These are phyloP conservation scores for Polydrusus cervinus DNA, from an alignment of 2,888 invertebrate genomes.

Conservation along the genomic window DNA sequence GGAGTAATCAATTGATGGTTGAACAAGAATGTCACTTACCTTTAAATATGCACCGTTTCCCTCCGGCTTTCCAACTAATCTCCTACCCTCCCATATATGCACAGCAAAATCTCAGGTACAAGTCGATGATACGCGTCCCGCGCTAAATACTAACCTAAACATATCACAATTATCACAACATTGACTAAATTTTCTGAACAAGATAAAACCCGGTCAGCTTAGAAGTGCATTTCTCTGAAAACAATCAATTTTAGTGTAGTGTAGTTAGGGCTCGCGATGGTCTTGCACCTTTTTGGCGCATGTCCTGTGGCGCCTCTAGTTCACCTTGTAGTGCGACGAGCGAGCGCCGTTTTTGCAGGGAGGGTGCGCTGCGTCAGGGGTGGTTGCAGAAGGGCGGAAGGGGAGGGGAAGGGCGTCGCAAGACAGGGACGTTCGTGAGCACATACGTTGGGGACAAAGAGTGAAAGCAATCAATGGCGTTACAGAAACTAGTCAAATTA, in stretches of 20 bases:
- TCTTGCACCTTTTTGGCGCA: constrained; percentile 64
- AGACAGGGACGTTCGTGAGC: constrained; percentile 35
- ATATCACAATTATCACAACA: constrained; percentile 68
- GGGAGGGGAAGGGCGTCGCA: constrained; percentile 47
- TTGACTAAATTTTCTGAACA: constrained; percentile 60
- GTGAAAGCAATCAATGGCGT: constrained; percentile 43
- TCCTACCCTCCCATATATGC: constrained; percentile 60
- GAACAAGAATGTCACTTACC: constrained; percentile 57
- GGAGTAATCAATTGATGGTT: constrained; percentile 28
- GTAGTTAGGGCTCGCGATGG: constrained; percentile 61
- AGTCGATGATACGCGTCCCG: constrained; percentile 59
- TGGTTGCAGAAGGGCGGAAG: constrained; percentile 42
- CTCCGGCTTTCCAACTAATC: constrained; percentile 48
- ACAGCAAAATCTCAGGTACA: constrained; percentile 63
- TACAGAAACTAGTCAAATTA: constrained; percentile 1
- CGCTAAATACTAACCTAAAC: constrained; percentile 64
- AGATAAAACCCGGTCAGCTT: constrained; percentile 61
- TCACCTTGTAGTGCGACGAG: constrained; percentile 51
- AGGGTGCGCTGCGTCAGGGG: constrained; percentile 51
- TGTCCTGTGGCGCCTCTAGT: constrained; percentile 57
- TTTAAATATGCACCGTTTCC: constrained; percentile 55
- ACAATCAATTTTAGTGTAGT: constrained; percentile 65
- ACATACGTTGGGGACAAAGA: constrained; percentile 23
- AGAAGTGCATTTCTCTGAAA: constrained; percentile 65
- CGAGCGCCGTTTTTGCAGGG: constrained; percentile 49